Base-by-base conservation (phyloP, 64 coral and sea anemone species). In the Platygyra sinensis region DNA sequence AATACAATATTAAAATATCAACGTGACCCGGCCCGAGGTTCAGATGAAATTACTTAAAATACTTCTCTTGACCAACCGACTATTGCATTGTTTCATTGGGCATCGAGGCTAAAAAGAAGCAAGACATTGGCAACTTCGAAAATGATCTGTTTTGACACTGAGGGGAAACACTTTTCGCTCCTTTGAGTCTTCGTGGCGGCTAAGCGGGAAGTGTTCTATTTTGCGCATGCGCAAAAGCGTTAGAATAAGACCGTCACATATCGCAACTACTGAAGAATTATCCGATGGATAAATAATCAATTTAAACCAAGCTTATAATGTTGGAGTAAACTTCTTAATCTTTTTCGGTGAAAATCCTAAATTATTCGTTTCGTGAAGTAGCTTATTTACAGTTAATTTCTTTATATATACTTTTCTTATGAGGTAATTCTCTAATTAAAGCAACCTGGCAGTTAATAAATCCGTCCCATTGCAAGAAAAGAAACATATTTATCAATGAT, bases 191-290 rank as follows among this genome's bases (percentile, higher is more conserved):
- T 92, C 4, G 60, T 30, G 86, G 31, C 85, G 52, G 20, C 54
- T 73, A 74, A 57, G 76, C 73, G 61, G 63, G 42, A 67, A 67
- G 65, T 79, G 76, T 59, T 50, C 50, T 62, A 18, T 73, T 82
- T 59, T 60, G 52, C 77, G 76, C 75, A 62, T 74, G 86, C 86
- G 91, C 65, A 93, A 93, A 92, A 74, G 51, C 71, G 52, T 72
- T 92, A 36, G 72, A 75, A 52, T 73, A 9, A 36, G 25, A 73
- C 57, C 65, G 71, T 81, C 20, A n/a, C n/a, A 55, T 72, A 90
- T 73, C 64, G 50, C 77, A 90, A 82, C 33, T 72, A 75, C 22
- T 57, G 62, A 39, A 74, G 50, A 67, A 28, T 85, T 71, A 85
- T 51, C 81, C 22, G 7, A 38, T 14, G 61, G 81, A 85, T 85